Base-by-base conservation (phyloP, 2,888 invertebrate genomes). In the Tillus elongatus region DNA sequence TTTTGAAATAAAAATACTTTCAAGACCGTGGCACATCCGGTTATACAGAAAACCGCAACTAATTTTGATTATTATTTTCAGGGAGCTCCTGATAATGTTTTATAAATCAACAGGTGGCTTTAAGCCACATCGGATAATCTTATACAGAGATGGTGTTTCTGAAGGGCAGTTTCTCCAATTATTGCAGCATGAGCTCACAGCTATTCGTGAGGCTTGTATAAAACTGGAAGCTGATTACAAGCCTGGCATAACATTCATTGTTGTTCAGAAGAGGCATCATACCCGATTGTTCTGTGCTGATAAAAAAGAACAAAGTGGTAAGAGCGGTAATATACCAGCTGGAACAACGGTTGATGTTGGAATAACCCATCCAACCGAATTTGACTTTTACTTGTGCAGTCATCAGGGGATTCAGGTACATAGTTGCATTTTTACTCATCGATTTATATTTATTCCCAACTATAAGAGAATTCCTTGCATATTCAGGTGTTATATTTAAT, bases 281-380 rank as follows among this genome's bases (percentile, higher is more conserved):
- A 99, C 98, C 27, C 76, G 88, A 32, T 72, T 99, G 51, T 99
- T 99, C 72, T 98, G 98, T 64, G 91, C 97, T 9, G 97, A 99
- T 68, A 95, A 96, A 67, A 95, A 93, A 66, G 98, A 98, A 66
- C 97, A 96, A 69, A 92, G 91, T 37, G 98, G 98, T 36, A 95
- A 95, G 66, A 93, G 93, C 42, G 97, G 96, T 42, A 99, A 99
- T 72, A 98, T 99, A 60, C 98, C 98, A 19, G 97, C 98, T 13
- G 98, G 99, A 39, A 99, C 99, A 37, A 99, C 98, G 0, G 99
- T 99, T 31, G 99, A 99, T 70, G 90, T 96, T 44, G 97, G 97
- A 52, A 99, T 99, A 63, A 98, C 98, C 32, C 98, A 99, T 71
- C 99, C 98, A 33, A 98, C 97, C 3, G 98, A 99, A 70, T 99